phyloP scores from a whole-genome alignment of 1,140 invertebrate genomes.

The Plectrocnemia conspersa region DNA sequence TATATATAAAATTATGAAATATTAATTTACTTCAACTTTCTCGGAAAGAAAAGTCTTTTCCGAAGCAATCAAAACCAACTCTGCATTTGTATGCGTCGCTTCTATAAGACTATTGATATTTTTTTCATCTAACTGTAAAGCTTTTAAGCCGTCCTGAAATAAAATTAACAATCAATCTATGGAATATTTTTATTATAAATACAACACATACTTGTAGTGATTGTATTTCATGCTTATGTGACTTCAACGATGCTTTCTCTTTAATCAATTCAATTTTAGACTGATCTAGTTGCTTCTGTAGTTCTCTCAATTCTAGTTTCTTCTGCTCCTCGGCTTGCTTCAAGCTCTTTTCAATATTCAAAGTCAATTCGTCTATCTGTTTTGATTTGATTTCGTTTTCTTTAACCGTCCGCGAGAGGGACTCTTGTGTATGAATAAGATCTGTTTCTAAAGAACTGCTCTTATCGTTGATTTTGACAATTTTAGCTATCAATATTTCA shows the following conservation, averaged over 20 bases:
- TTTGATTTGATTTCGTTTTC: conserved; percentile 28
- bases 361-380: conserved; percentile 31
- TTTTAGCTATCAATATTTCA: conserved; percentile 48
- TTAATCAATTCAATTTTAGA: conserved; percentile 38
- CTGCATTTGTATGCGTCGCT: conserved; percentile 48
- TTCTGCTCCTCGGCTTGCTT: conserved; percentile 43
- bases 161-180: too few species aligned
- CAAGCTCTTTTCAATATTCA: conserved; percentile 37
- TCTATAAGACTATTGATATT: conserved; percentile 43
- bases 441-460: conserved; percentile 47
- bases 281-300: conserved; percentile 39
- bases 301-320: conserved; percentile 39
- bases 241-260: conserved; percentile 32
- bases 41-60: conserved; percentile 27
- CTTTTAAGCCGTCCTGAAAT: conserved; percentile 44
- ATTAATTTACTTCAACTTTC: conserved; percentile 29
- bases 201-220: conserved; percentile 27
- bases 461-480: conserved; percentile 48
- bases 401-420: conserved; percentile 18
- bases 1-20: too few species aligned
- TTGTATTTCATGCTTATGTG: conserved; percentile 24
- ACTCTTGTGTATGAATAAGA: conserved; percentile 39
- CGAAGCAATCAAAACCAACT: conserved; percentile 38
- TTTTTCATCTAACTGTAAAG: conserved; percentile 45
- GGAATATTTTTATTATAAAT: too few species aligned